Evolutionary conservation across 1,140 invertebrate genomes (phyloP).

Genomic region (Trichonephila clavata): DNA sequence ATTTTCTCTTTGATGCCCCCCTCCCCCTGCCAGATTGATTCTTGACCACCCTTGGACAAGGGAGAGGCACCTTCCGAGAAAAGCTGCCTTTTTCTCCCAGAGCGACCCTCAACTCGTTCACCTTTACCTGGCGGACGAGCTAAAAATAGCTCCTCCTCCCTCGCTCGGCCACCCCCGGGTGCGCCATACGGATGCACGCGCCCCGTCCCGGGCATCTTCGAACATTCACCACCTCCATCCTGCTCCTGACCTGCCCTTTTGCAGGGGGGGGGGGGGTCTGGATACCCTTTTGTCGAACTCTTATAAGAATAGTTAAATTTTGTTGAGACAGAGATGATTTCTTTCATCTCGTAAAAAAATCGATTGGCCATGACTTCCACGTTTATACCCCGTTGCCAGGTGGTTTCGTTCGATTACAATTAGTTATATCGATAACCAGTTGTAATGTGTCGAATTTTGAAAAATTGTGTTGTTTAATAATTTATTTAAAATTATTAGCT

Average conservation of each 20-base stretch:
- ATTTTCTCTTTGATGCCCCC: background rate
- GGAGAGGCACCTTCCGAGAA: background rate
- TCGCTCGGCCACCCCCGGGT: background rate
- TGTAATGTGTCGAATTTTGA: too few relatives aligned
- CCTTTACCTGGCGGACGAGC: constrained; percentile 74
- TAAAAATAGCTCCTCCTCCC: constrained; percentile 66
- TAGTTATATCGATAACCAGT: too few relatives aligned
- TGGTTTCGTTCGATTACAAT: too few relatives aligned
- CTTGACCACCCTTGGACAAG: constrained; percentile 18
- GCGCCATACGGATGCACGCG: constrained; percentile 49
- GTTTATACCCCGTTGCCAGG: too few relatives aligned
- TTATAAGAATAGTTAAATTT: constrained; percentile 7
- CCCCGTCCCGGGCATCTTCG: constrained; percentile 48
- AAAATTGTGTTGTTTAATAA: too few relatives aligned
- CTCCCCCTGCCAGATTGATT: background rate
- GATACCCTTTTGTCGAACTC: background rate
- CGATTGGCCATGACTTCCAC: too few relatives aligned
- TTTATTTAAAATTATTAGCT: too few relatives aligned
- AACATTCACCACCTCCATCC: background rate
- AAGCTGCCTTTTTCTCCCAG: constrained; percentile 9
- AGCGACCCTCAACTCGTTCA: constrained; percentile 41
- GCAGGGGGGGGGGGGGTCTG: background rate
- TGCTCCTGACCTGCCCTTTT: background rate
- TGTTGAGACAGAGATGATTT: background rate
- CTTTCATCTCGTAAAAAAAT: too few relatives aligned